Conservation (phyloP, 2,888 invertebrate genomes). For the Cybosia mesomella region DNA sequence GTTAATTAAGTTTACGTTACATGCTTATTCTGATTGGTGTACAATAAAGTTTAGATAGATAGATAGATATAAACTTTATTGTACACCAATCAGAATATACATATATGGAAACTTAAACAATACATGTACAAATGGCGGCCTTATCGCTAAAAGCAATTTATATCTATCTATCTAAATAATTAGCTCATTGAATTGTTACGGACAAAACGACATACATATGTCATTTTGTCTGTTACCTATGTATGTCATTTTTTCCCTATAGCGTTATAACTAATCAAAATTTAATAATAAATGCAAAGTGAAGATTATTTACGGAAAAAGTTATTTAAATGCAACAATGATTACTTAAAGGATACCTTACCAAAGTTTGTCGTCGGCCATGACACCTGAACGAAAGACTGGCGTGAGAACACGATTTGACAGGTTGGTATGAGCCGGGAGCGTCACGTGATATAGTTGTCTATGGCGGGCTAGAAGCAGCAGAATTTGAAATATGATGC, state of each 20-base stretch:
- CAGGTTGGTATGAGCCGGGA: background rate
- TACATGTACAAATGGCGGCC: too few species aligned
- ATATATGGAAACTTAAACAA: too few species aligned
- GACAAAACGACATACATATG: conserved; percentile 29
- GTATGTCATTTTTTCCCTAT: conserved; percentile 24
- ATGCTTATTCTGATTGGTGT: too few species aligned
- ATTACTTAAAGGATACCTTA: background rate
- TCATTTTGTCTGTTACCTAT: conserved; percentile 25
- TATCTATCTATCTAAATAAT: too few species aligned
- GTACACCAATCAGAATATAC: too few species aligned
- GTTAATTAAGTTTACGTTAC: too few species aligned
- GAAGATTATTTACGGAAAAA: conserved; percentile 1
- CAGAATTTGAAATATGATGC: conserved; percentile 15
- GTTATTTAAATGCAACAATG: background rate
- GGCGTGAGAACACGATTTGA: conserved; percentile 10
- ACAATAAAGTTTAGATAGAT: too few species aligned
- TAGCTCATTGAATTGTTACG: conserved; percentile 11
- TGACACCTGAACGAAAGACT: too few species aligned
- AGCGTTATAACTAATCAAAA: background rate
- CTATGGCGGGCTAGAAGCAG: background rate
- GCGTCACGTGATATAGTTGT: conserved; percentile 8
- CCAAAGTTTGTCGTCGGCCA: too few species aligned
- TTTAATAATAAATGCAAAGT: too few species aligned
- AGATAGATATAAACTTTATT: too few species aligned
- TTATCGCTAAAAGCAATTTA: too few species aligned